phyloP scores from a whole-genome alignment of 2,888 invertebrate genomes.

The Sisyra terminalis region DNA sequence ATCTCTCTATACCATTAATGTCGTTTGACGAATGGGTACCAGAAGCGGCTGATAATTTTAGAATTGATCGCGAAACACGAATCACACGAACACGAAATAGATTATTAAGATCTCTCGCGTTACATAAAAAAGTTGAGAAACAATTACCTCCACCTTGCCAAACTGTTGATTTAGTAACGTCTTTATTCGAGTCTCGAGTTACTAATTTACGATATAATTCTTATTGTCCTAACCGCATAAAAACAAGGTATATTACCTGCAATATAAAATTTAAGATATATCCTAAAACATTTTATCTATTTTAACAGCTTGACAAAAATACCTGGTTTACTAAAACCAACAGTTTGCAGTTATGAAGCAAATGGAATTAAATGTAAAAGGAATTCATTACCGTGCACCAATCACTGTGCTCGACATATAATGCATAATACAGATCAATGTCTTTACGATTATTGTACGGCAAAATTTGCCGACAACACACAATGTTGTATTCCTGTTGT shows the following conservation, averaged over 20 bases:
- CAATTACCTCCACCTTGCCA: neutral
- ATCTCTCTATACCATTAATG: neutral
- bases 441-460: conserved; percentile 59
- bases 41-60: neutral
- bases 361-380: conserved; percentile 23
- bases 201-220: neutral
- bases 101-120: neutral
- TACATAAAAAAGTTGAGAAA: too few relatives aligned
- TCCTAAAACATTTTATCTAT: neutral
- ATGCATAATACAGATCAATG: conserved; percentile 73
- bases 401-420: conserved; percentile 72
- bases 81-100: neutral
- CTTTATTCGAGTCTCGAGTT: neutral
- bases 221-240: neutral
- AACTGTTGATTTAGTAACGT: neutral
- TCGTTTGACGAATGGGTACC: neutral
- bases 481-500: conserved; percentile 67
- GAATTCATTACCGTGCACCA: conserved; percentile 54
- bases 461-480: conserved; percentile 61
- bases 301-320: neutral
- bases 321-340: conserved; percentile 2
- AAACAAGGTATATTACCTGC: neutral
- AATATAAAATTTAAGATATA: too few relatives aligned
- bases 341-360: conserved; percentile 1
- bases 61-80: neutral